These are phyloP conservation scores for Anoplolepis gracilipes DNA, from an alignment of 1,140 invertebrate species.

Conservation along the genomic window DNA sequence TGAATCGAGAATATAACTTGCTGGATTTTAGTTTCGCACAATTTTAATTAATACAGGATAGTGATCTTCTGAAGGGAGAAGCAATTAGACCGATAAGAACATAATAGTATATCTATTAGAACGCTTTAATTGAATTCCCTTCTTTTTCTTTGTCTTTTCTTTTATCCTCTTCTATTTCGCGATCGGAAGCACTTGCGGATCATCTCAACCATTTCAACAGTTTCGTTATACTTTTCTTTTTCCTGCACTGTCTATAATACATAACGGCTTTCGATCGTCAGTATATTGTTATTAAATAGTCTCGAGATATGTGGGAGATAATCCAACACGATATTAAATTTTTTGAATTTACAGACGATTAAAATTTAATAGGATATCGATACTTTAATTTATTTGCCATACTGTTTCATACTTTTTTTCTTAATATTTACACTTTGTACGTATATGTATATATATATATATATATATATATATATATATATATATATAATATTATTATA, in stretches of 20 bases:
- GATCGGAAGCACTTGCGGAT: constrained; percentile 6
- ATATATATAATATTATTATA: too few species aligned
- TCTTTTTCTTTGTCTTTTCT: background rate
- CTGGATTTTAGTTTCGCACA: background rate
- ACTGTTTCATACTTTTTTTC: too few species aligned
- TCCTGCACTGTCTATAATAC: background rate
- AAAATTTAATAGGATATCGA: too few species aligned
- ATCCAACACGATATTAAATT: background rate
- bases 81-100: constrained; percentile 17
- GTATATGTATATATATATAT: too few species aligned
- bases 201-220: constrained; percentile 12
- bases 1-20: background rate
- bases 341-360: too few species aligned
- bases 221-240: background rate
- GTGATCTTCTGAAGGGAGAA: background rate
- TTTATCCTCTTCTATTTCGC: background rate
- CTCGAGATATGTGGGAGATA: background rate
- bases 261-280: background rate
- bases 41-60: constrained; percentile 15
- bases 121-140: constrained; percentile 30
- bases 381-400: too few species aligned
- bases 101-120: constrained; percentile 24
- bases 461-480: too few species aligned
- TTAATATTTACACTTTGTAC: too few species aligned
- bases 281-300: background rate